phyloP scores from a whole-genome alignment of 37 sponge, comb jelly and placozoan genomes.

The Diacarnus erythraeanus region DNA sequence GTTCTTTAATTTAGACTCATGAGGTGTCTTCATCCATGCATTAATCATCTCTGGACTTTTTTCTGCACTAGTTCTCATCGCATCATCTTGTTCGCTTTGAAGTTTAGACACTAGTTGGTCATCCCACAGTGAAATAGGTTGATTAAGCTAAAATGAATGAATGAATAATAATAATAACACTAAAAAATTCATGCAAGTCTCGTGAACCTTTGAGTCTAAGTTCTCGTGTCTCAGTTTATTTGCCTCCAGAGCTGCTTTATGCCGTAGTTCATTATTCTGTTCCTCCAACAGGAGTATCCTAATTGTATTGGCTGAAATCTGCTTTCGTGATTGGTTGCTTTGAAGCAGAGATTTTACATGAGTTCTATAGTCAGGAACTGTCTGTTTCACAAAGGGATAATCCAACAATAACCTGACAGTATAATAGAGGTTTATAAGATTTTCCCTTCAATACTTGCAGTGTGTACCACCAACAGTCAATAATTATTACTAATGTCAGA shows the following conservation, averaged over 20 bases:
- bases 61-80: not conserved
- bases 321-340: conserved; percentile 22
- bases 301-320: conserved; percentile 67
- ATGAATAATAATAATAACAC: not conserved
- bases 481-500: no score
- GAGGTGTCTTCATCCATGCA: no score
- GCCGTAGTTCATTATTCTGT: conserved; percentile 68
- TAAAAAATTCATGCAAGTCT: not conserved
- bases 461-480: no score
- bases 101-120: not conserved
- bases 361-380: not conserved
- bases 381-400: conserved; percentile 43
- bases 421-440: not conserved
- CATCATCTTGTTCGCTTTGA: not conserved
- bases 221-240: not conserved
- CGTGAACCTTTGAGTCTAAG: not conserved
- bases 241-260: conserved; percentile 1
- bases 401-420: conserved; percentile 44
- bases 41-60: no score
- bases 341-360: conserved; percentile 10
- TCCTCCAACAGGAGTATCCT: conserved; percentile 75
- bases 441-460: no score
- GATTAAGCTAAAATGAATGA: not conserved
- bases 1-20: no score
- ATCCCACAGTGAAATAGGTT: not conserved